Percentiles rank a stretch among this genome's conserved stretches.
Conservation (phyloP, 2,113 vertebrate species). For the Tragelaphus scriptus region DNA sequence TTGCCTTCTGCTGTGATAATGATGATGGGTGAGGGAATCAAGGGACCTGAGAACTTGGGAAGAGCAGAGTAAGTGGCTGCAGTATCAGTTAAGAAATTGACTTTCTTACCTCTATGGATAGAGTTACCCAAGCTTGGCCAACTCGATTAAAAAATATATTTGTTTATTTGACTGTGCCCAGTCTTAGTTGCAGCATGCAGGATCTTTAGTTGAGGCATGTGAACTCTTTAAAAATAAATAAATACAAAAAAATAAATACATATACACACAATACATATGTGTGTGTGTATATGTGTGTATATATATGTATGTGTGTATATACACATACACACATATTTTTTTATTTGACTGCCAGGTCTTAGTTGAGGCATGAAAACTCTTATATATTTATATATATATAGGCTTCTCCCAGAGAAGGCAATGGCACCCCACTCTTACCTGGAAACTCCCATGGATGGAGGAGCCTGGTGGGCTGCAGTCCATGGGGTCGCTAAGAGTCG, state of each 20-base stretch:
- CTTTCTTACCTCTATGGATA: background rate
- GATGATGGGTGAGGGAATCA: background rate
- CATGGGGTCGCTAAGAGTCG: no score
- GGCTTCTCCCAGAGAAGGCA: no score
- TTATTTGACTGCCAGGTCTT: background rate
- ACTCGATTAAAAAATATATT: background rate
- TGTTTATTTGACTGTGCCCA: background rate
- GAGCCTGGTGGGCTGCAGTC: no score
- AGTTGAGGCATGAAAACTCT: background rate
- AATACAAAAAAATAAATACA: background rate
- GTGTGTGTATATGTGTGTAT: accelerated
- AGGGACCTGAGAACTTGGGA: background rate
- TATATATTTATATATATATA: background rate
- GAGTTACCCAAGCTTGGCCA: background rate
- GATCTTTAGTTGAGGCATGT: background rate
- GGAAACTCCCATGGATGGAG: no score
- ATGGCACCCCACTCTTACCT: no score
- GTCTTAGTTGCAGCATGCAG: background rate
- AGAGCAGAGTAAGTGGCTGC: background rate
- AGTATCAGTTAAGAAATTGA: background rate
- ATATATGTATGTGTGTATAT: no score
- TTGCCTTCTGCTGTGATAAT: background rate
- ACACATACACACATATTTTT: no score
- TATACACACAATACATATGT: background rate
- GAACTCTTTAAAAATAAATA: background rate